Conservation (phyloP, 2,797 vertebrate species). For the Danio jaintianensis region DNA sequence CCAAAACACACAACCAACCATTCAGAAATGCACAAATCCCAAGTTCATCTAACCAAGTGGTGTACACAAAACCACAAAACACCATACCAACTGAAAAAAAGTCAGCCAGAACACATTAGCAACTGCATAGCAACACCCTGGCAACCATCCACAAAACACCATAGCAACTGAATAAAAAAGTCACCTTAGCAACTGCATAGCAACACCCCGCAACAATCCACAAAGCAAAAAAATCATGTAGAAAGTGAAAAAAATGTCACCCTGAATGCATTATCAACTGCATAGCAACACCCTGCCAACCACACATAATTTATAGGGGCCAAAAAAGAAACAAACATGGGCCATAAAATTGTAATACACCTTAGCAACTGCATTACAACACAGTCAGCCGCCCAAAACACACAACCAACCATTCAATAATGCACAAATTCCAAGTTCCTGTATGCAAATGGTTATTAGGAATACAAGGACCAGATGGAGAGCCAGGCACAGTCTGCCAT, state of each 20-base stretch:
- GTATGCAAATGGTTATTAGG: neutral
- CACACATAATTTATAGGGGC: neutral
- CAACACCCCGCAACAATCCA: neutral
- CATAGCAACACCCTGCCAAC: neutral
- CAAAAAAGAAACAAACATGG: neutral
- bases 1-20: neutral
- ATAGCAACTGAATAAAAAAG: neutral
- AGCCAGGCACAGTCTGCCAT: neutral
- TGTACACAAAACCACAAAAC: neutral
- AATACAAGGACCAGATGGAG: slow-evolving; percentile 8
- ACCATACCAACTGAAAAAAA: neutral
- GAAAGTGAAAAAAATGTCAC: neutral
- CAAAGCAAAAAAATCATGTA: neutral
- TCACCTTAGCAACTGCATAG: neutral
- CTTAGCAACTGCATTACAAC: neutral
- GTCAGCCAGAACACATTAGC: no score
- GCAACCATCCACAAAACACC: neutral
- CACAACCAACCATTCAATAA: no score
- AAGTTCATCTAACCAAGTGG: no score
- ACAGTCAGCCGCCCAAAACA: neutral
- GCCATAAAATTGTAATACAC: neutral
- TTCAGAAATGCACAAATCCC: no score
- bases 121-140: neutral
- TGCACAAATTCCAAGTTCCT: no score
- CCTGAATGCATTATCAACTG: neutral